Evolutionary conservation across 1,140 invertebrate species (phyloP), one percentile per base, ranked within the genome.

Genomic region (Heliothis subflexa): DNA sequence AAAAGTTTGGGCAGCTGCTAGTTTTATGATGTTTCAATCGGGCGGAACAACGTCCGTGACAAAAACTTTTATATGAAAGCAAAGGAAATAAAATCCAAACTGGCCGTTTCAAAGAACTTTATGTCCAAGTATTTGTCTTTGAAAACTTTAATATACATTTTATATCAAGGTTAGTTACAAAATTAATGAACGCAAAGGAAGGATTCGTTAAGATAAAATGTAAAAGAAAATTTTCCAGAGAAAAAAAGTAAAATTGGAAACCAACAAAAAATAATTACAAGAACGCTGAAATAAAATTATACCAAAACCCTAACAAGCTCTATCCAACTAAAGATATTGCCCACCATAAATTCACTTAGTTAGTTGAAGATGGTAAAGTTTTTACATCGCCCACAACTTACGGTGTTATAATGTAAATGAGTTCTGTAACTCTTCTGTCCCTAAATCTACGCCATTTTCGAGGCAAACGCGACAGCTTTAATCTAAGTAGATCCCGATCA

Each of bases 331-430:
- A 89, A 83, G 82, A 90, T 89, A 91, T 90, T 88, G 84, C 83
- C 78, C 21, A 70, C 85, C 82, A 88, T 91, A 92, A 92, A 92
- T 91, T 91, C 84, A 86, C 83, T 86, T 88, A 86, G 86, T 88
- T 84, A 85, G 83, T 21, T 80, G 80, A 64, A 77, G 82, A 85
- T 86, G 86, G 83, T 90, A 87, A 92, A 92, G 73, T 92, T 92
- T 92, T 90, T 90, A 91, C 88, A 89, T 88, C 85, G 84, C 83
- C 68, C 81, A 78, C 81, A 86, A 89, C 78, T 88, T 88, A 88
- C 84, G 79, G 85, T 90, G 88, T 90, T 90, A 87, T 86, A 88
- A 92, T 92, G 91, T 84, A 92, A 91, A 92, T 91, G 84, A 89
- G 88, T 88, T 90, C 70, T 82, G 78, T 85, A 90, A 89, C 82